Evolutionary conservation across 37 sponge, comb jelly and placozoan species (phyloP).

Genomic region (Crambe crambe): DNA sequence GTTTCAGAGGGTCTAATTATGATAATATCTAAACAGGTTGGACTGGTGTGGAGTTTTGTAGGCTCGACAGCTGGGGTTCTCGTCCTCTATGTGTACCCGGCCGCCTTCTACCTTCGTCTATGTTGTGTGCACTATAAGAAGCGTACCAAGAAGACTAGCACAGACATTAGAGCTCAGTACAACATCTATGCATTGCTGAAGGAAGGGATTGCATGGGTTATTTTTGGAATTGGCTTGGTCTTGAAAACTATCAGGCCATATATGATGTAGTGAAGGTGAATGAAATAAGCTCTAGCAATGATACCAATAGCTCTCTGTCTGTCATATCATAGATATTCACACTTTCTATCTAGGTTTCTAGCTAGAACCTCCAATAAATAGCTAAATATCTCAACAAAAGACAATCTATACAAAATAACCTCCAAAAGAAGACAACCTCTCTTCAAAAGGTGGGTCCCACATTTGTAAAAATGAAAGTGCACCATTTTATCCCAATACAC

Average conservation of each 20-base stretch:
- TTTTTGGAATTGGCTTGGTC: conserved; percentile 27
- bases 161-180: not conserved
- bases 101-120: conserved; percentile 70
- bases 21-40: too few species aligned
- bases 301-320: not conserved
- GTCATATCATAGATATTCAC: not conserved
- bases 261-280: not conserved
- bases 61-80: conserved; percentile 70
- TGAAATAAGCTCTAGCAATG: not conserved
- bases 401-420: too few species aligned
- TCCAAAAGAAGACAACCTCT: too few species aligned
- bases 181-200: not conserved
- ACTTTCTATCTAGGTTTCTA: too few species aligned
- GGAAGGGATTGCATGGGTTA: conserved; percentile 35
- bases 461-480: too few species aligned
- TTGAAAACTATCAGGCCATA: conserved; percentile 46
- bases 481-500: too few species aligned
- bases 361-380: too few species aligned
- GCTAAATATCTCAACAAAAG: too few species aligned
- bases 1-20: too few species aligned
- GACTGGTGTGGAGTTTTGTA: conserved; percentile 82
- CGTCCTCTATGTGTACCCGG: conserved; percentile 78
- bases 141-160: not conserved
- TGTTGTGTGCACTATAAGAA: conserved; percentile 22
- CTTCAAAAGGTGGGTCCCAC: too few species aligned